Evolutionary conservation across 2,797 vertebrate species (phyloP).

Genomic region (Mionectes olivaceus): DNA sequence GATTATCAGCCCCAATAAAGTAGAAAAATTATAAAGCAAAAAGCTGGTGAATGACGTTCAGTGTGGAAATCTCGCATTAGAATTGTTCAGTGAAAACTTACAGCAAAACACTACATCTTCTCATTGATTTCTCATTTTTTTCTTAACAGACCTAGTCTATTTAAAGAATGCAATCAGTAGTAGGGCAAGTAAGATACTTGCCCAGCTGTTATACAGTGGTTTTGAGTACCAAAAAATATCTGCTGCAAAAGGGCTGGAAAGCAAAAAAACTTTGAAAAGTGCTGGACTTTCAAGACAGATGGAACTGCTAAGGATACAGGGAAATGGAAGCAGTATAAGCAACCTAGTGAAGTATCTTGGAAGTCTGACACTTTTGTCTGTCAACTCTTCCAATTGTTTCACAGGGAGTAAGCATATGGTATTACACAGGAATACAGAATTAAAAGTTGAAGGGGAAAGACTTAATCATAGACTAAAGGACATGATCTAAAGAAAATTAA

Average conservation of each 20-base stretch:
- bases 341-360: background rate
- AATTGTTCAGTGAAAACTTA: background rate
- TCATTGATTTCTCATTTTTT: background rate
- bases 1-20: background rate
- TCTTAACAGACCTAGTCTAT: background rate
- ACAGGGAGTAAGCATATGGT: fast-evolving
- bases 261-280: background rate
- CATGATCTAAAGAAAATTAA: background rate
- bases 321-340: background rate
- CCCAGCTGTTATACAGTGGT: fast-evolving
- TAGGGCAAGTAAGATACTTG: background rate
- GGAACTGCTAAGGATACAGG: background rate
- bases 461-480: background rate
- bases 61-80: background rate
- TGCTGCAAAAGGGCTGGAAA: background rate
- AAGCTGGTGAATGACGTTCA: background rate
- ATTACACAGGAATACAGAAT: background rate
- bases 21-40: background rate
- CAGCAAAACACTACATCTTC: background rate
- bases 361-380: background rate
- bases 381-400: background rate
- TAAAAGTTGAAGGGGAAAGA: background rate
- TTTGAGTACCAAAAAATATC: background rate
- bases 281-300: fast-evolving
- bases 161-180: background rate